Base-by-base conservation (phyloP, 2,797 vertebrate genomes). In the Enteromius treurensis region DNA sequence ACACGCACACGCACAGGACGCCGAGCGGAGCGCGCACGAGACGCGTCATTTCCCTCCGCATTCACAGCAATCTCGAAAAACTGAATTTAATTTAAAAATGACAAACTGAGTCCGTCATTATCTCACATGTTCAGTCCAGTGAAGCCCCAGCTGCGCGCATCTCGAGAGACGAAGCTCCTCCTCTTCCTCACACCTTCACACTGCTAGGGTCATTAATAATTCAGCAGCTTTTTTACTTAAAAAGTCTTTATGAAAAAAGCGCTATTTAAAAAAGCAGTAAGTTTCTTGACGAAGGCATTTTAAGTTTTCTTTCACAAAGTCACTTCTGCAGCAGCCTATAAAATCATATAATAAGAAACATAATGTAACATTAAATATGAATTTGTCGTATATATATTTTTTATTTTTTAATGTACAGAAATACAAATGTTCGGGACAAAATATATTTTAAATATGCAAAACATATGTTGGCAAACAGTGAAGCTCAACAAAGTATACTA, bases 11-110 rank as follows among this genome's bases (percentile, higher is more conserved):
- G 77, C 91, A 92, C 77, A 94, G 79, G 3, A 91, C 91, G 73
- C 90, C 89, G 86, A 93, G 89, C 47, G 88, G 89, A 80, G 90
- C 92, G 85, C 90, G 91, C 89, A 88, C 87, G 88, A 91, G 84
- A n/a, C 91, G 91, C 91, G 90, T 91, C 94, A 95, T 95, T 89
- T 93, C 93, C 90, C 88, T 82, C 77, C 34, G 13, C 34, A n/a
- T 17, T 15, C 53, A 55, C 21, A 4, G 10, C 3, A 23, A 23
- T 23, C 55, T 75, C 32, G 19, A 14, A 5, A n/a, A 26, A 19
- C 34, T 21, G 0, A 11, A 11, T 11, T 23, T 14, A 58, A 11
- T 13, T 8, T 2, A 70, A 37, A 74, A 4, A 45, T 45, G 3
- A 2, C 19, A 2, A 37, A 8, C 13, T 23, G 19, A 55, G 51